Evolutionary conservation across 2,888 invertebrate species (phyloP).

Genomic region (Trimorus sp.): DNA sequence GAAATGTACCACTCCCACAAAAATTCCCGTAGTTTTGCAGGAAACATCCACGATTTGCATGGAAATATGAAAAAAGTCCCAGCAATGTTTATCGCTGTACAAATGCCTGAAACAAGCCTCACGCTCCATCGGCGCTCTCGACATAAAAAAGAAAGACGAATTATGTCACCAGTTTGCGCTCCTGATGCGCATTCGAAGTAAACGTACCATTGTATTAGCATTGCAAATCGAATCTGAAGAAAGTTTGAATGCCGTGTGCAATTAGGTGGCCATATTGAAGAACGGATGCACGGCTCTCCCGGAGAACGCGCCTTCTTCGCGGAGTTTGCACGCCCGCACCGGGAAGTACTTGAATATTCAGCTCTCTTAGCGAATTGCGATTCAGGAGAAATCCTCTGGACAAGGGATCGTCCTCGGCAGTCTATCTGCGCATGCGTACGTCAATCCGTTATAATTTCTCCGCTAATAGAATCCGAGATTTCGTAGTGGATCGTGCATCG

Average conservation of each 20-base stretch:
- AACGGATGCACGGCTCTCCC: constrained; percentile 24
- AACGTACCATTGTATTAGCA: too few relatives aligned
- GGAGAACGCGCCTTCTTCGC: constrained; percentile 47
- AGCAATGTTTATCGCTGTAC: too few relatives aligned
- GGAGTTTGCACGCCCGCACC: constrained; percentile 61
- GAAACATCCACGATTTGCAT: too few relatives aligned
- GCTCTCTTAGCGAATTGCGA: constrained; percentile 68
- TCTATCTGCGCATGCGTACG: constrained; percentile 70
- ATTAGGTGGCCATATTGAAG: constrained; percentile 49
- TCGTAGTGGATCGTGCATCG: constrained; percentile 78
- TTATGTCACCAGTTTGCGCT: too few relatives aligned
- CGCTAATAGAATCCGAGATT: constrained; percentile 81
- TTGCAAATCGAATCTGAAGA: constrained; percentile 49
- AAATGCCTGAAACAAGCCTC: too few relatives aligned
- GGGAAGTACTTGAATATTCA: constrained; percentile 71
- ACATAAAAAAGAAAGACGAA: too few relatives aligned
- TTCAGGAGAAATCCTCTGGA: constrained; percentile 69
- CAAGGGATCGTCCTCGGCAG: constrained; percentile 57
- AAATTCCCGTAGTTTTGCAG: too few relatives aligned
- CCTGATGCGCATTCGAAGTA: too few relatives aligned
- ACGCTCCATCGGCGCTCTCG: too few relatives aligned
- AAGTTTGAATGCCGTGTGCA: constrained; percentile 41
- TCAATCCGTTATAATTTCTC: constrained; percentile 81
- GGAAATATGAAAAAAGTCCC: too few relatives aligned
- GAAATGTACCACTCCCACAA: too few relatives aligned